These are phyloP conservation scores for Podiceps cristatus DNA, from an alignment of 2,113 vertebrate species.

Conservation along the genomic window DNA sequence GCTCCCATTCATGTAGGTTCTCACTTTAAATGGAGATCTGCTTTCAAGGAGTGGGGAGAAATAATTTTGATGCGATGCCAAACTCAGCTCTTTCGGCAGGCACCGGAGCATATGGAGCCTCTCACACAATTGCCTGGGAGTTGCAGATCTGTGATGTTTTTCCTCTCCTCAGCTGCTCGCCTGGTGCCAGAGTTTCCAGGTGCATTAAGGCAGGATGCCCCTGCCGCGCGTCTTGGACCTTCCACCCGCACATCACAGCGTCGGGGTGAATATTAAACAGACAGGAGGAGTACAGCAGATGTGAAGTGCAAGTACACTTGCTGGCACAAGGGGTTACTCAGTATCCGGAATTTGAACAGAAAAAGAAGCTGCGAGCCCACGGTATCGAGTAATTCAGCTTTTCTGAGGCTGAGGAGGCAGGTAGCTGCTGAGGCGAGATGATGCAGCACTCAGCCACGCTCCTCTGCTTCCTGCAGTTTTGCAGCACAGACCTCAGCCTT, in stretches of 20 bases:
- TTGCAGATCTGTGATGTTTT: not conserved
- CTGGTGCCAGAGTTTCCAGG: slow-evolving; percentile 36
- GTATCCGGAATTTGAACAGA: not conserved
- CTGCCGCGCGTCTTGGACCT: not conserved
- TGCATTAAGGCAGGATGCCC: slow-evolving; percentile 27
- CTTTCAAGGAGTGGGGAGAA: not conserved
- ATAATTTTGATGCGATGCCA: not conserved
- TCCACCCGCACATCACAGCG: accelerated
- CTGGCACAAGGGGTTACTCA: slow-evolving; percentile 4
- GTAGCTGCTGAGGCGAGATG: not conserved
- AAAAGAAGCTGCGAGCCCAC: not conserved
- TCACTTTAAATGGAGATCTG: not conserved
- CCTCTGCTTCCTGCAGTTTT: not conserved
- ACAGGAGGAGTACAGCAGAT: not conserved
- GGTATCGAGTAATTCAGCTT: not conserved
- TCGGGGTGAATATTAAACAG: slow-evolving; percentile 40
- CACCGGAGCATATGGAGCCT: slow-evolving; percentile 27
- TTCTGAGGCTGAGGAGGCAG: not conserved
- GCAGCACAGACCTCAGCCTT: not conserved
- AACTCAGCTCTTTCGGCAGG: accelerated
- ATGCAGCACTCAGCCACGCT: not conserved
- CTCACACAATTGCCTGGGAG: not conserved
- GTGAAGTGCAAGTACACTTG: not conserved
- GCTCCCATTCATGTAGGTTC: accelerated
- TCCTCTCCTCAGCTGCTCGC: slow-evolving; percentile 1